Base-by-base conservation (phyloP, 2,888 invertebrate species). In the Archips xylosteana region DNA sequence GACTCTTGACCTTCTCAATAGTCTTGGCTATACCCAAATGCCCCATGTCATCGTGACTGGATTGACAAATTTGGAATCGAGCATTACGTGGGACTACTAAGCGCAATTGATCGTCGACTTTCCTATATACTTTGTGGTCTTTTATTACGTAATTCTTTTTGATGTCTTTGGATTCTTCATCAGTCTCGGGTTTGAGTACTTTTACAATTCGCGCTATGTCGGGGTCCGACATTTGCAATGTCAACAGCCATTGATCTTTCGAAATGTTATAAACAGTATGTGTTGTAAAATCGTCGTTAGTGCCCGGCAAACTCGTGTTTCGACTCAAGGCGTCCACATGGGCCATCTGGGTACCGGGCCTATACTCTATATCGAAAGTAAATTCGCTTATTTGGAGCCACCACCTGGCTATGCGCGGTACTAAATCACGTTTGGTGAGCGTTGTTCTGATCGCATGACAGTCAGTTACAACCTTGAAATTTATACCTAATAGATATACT, bases 321-420 rank as follows among this genome's bases (percentile, higher is more conserved):
- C 67, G 59, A 32, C 57, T 57, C 0, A 76, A 39, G 0, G 76
- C 74, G 9, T 76, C 74, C 1, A 65, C 74, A 34, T 74, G 74
- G 1, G 49, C 36, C 74, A 74, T 69, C 54, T 51, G 63, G 0
- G 13, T 15, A 1, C 74, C 70, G 0, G 74, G 64, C 23, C 23
- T 23, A 23, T 23, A 23, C 23, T 3, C 70, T 9, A 60, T 74
- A 61, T 39, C 65, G 60, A 57, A 74, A 0, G 63, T 15, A 5
- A 60, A 74, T 23, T 23, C 23, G 23, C 23, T 23, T 23, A 23
- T 23, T 39, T 45, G 39, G 1, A 78, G 42, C 76, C 76, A 79
- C 78, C 78, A 78, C 2, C 78, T 60, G 2, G 77, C 77, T 12
- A 77, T 75, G 1, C 76, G 59, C 0, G 76, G 78, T 3, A 79